Evolutionary conservation across 2,113 vertebrate genomes (phyloP), one percentile per base, ranked within the genome.

Genomic region (Otolemur garnettii): DNA sequence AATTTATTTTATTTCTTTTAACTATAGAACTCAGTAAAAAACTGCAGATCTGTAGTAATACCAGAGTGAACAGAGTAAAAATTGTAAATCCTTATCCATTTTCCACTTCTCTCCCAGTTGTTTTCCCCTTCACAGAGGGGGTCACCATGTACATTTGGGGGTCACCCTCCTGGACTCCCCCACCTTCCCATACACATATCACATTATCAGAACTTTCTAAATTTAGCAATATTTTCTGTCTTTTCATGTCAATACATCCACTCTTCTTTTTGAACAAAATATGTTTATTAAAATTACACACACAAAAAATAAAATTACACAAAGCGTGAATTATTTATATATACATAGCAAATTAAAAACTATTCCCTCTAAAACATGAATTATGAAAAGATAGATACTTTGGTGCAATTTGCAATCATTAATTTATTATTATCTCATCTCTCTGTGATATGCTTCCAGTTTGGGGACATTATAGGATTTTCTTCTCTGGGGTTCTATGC

Each of bases 191-290:
- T 4, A 21, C 17, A n/a, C 11, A 17, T n/a, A 64, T 42, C 72
- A 57, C 42, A 45, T 79, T 26, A n/a, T 35, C 17, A 57, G 38
- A n/a, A 69, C 14, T 83, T 79, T 79, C 8, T 71, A 79, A 79
- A 62, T 79, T 38, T 84, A 64, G 69, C 38, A 81, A 60, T 62
- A 60, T 59, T 17, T 68, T 28, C 5, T 38, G 28, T 33, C 26
- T 96, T 82, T 50, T 74, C 50, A 17, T n/a, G 30, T 68, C 26
- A 50, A 74, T 50, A 90, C 12, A 50, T 50, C 3, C 38, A 28
- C 4, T 86, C 28, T 79, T 60, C 64, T 82, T 86, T 80, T 66
- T 74, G 86, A 93, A 75, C 50, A 90, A 69, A 82, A 84, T 35
- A 83, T 71, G 57, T 80, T 72, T 64, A 74, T n/a, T 85, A 42